These are phyloP conservation scores for Ptychadena robeensis DNA, from an alignment of 2,797 vertebrate species.

Conservation along the genomic window DNA sequence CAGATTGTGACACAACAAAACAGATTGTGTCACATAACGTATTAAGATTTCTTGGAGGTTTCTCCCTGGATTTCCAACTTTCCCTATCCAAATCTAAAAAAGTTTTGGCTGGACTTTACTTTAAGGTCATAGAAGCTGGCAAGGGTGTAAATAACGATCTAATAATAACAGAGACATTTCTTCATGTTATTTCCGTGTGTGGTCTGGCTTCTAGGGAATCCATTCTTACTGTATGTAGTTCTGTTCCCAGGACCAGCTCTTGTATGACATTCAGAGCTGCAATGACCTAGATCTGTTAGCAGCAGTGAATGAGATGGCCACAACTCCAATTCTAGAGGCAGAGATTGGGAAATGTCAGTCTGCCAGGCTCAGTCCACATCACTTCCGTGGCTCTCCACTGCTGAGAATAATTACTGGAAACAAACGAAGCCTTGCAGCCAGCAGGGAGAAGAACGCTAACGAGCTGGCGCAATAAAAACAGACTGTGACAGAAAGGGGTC, in stretches of 20 bases:
- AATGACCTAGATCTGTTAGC: constrained; percentile 60
- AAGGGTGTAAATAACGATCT: not conserved
- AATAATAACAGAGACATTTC: not conserved
- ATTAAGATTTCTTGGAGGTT: too few relatives aligned
- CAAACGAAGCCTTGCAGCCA: not conserved
- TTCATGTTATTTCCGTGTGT: not conserved
- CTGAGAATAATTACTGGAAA: constrained; percentile 41
- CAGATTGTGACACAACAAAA: too few relatives aligned
- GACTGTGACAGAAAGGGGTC: not conserved
- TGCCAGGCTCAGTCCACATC: constrained; percentile 53
- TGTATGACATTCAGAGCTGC: not conserved
- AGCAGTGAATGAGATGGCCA: not conserved
- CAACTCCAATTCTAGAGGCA: constrained; percentile 4
- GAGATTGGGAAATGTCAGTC: constrained; percentile 48
- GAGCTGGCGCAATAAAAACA: not conserved
- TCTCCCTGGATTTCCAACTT: too few relatives aligned
- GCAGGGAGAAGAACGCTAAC: not conserved
- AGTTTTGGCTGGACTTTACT: not conserved
- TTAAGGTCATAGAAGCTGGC: not conserved
- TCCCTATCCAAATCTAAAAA: not conserved
- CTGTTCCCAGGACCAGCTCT: not conserved
- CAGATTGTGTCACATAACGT: too few relatives aligned
- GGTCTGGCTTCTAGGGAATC: not conserved
- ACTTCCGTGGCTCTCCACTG: constrained; percentile 21
- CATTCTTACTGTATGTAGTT: not conserved